Evolutionary conservation across 2,888 invertebrate genomes (phyloP).

Genomic region (Camptogramma bilineatum): DNA sequence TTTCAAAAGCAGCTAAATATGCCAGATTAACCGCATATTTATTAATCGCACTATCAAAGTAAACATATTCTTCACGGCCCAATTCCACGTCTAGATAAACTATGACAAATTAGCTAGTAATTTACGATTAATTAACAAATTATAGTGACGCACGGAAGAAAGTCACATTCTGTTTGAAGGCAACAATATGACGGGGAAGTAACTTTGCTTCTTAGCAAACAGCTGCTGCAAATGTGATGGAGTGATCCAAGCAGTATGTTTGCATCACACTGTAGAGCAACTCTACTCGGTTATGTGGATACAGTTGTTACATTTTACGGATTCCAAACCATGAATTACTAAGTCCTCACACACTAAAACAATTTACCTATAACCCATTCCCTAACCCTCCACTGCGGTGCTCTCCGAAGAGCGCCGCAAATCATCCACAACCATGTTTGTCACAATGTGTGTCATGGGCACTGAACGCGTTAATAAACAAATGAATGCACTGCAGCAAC

Average conservation of each 20-base stretch:
- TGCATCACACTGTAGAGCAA: not conserved
- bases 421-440: no score
- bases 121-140: slow-evolving; percentile 67
- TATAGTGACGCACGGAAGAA: slow-evolving; percentile 61
- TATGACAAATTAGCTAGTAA: slow-evolving; percentile 72
- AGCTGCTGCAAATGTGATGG: slow-evolving; percentile 11
- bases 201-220: slow-evolving; percentile 22
- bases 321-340: not conserved
- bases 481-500: no score
- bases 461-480: no score
- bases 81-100: slow-evolving; percentile 72
- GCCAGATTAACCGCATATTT: slow-evolving; percentile 14
- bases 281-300: not conserved
- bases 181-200: slow-evolving; percentile 21
- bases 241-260: not conserved
- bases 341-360: no score
- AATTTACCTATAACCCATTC: no score
- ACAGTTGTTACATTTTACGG: not conserved
- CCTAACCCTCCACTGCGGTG: no score
- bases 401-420: no score
- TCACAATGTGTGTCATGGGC: no score
- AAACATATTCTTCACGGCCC: slow-evolving; percentile 49
- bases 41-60: slow-evolving; percentile 17
- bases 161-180: slow-evolving; percentile 48
- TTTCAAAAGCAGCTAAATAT: slow-evolving; percentile 5